These are phyloP conservation scores for Oryctolagus cuniculus DNA, from an alignment of 2,113 vertebrate genomes.

Conservation along the genomic window DNA sequence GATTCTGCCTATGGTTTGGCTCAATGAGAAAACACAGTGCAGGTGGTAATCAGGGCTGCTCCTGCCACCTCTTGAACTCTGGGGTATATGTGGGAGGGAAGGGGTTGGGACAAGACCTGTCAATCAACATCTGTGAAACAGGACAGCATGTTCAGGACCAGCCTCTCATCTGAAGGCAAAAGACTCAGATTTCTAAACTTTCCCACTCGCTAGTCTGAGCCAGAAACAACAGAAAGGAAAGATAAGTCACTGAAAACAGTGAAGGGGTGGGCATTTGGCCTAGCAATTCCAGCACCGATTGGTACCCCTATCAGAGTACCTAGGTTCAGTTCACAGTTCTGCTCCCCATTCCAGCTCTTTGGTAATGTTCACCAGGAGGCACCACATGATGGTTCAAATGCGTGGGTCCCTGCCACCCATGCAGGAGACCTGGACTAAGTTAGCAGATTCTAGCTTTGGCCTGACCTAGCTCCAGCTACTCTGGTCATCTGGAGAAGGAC, in stretches of 20 bases:
- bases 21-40: neutral
- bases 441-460: too few species aligned
- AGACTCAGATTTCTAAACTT: neutral
- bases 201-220: neutral
- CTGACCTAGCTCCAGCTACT: too few species aligned
- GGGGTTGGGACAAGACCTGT: fast-evolving
- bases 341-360: too few species aligned
- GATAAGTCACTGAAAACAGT: neutral
- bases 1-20: neutral
- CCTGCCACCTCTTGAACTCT: neutral
- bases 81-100: fast-evolving
- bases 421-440: too few species aligned
- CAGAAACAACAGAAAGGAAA: slow-evolving; percentile 36
- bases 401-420: too few species aligned
- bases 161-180: neutral
- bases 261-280: too few species aligned
- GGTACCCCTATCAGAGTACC: too few species aligned
- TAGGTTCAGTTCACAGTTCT: too few species aligned
- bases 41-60: neutral
- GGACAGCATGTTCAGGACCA: neutral
- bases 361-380: too few species aligned
- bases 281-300: too few species aligned
- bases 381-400: too few species aligned
- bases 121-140: neutral
- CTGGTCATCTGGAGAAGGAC: too few species aligned